Conservation (phyloP, 2,113 vertebrate genomes). For the Greenwoodochromis staneri region DNA sequence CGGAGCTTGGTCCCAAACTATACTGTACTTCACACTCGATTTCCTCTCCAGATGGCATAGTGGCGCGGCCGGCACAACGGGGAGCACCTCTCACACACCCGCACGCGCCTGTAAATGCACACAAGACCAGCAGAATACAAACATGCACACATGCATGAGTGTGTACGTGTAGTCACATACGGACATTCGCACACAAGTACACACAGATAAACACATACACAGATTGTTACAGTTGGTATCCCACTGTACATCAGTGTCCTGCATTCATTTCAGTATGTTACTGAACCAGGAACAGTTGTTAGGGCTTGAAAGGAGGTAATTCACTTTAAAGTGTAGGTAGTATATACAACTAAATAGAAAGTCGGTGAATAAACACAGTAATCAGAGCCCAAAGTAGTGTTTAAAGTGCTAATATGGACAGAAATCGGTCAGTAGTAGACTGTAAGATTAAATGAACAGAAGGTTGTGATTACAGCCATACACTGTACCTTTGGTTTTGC, state of each 20-base stretch:
- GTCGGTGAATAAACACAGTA: neutral
- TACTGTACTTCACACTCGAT: slow-evolving; percentile 99
- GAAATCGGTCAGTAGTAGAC: neutral
- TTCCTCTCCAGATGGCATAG: slow-evolving; percentile 99
- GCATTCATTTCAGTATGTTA: slow-evolving; percentile 45
- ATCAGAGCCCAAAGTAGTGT: neutral
- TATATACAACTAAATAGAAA: neutral
- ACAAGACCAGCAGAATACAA: slow-evolving; percentile 3
- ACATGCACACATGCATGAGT: neutral
- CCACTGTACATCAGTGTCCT: slow-evolving; percentile 75
- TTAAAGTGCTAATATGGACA: neutral
- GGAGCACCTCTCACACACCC: slow-evolving; percentile 82
- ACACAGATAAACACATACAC: neutral
- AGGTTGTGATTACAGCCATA: neutral
- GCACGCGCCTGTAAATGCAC: slow-evolving; percentile 38
- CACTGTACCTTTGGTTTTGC: neutral
- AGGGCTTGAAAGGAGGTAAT: neutral
- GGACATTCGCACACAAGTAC: neutral
- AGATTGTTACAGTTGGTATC: slow-evolving; percentile 56
- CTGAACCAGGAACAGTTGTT: neutral
- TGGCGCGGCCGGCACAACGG: slow-evolving; percentile 81
- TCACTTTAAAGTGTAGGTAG: neutral
- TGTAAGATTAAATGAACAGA: neutral
- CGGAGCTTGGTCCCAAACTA: slow-evolving; percentile 97
- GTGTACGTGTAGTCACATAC: neutral